Evolutionary conservation across 2,797 vertebrate species (phyloP), one percentile per base, ranked within the genome.

Genomic region (Hyperoplus lanceolatus): DNA sequence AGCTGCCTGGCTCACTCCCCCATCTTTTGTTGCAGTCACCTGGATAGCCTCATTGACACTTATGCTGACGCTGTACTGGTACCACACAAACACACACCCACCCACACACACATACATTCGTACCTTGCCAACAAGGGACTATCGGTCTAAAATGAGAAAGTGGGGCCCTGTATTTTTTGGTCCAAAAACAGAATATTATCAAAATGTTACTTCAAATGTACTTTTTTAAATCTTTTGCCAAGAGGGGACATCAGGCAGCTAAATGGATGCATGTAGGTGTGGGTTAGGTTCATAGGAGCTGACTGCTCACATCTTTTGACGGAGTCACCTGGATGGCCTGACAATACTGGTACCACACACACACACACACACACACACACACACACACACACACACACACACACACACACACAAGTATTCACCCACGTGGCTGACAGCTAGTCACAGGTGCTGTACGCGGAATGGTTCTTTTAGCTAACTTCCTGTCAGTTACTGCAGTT

Each of bases 251-350:
- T 29, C 6, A 59, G 90, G 88, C 90, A 89, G 85, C 60, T 70
- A 87, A 89, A 94, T 91, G 81, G 88, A 92, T 91, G 92, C 61
- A 76, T 75, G 69, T 81, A 77, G 86, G 75, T 80, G 77, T 61
- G 80, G 45, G 80, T 68, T 66, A 83, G 85, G 77, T 84, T 64
- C 77, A 74, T 60, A 85, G 89, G 86, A 89, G 87, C 84, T 92
- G 80, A 75, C 63, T 81, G 75, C 79, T 80, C 73, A 29, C 29
- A 58, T 80, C 75, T 88, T 88, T 81, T 86, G 61, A 58, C 79
- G 71, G 71, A 79, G 79, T 86, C 77, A 91, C 83, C 88, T 89
- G 83, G 77, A 80, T 69, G 29, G 65, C 82, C 73, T 82, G 69
- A 80, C 29, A 29, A 3, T 29, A 29, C 29, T 29, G 29, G 29